phyloP scores from a whole-genome alignment of 2,113 vertebrate genomes.

The Peromyscus californicus region DNA sequence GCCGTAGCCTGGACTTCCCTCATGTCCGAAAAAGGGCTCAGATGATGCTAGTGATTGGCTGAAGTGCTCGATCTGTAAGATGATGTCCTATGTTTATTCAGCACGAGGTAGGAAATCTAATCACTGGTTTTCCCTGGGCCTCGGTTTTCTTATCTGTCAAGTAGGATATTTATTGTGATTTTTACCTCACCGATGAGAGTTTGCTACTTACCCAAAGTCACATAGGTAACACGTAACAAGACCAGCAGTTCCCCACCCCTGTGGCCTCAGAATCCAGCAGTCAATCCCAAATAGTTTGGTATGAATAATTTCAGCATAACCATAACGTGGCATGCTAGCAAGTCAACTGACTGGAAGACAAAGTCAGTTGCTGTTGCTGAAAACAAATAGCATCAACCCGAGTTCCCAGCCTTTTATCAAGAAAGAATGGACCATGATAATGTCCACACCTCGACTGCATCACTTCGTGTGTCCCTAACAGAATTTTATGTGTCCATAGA shows the following conservation, averaged over 20 bases:
- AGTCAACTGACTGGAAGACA: background rate
- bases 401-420: background rate
- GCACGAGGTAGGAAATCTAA: background rate
- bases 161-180: background rate
- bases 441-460: background rate
- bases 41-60: background rate
- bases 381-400: background rate
- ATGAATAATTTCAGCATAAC: background rate
- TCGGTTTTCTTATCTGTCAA: slow-evolving; percentile 39
- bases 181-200: background rate
- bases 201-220: slow-evolving; percentile 1
- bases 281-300: background rate
- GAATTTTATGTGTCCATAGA: background rate
- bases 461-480: background rate
- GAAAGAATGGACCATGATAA: background rate
- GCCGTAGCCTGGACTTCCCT: background rate
- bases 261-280: background rate
- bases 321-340: background rate
- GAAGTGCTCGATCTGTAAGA: background rate
- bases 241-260: background rate
- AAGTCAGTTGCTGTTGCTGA: background rate
- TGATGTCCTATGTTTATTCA: background rate
- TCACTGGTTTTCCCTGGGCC: background rate
- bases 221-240: background rate
- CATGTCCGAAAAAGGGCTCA: background rate